A percentile compares a stretch with the other conserved stretches of the same genome.
Evolutionary conservation across 2,113 vertebrate species (phyloP).

Genomic region (Egretta garzetta): DNA sequence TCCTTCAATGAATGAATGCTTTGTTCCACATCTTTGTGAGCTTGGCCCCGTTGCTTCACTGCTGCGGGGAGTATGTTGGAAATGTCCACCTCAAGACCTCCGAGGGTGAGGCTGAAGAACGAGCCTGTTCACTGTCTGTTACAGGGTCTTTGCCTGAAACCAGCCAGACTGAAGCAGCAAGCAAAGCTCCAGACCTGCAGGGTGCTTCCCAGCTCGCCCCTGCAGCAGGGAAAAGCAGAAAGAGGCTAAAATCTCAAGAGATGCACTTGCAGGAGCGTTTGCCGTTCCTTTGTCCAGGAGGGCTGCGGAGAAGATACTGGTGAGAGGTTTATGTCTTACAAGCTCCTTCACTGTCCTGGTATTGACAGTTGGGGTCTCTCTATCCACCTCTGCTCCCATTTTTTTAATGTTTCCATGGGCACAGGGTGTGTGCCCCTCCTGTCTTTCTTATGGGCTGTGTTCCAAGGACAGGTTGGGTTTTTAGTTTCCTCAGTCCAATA

Average conservation of each 20-base stretch:
- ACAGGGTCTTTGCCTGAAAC: slow-evolving; percentile 51
- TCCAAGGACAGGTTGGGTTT: neutral
- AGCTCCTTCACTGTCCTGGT: neutral
- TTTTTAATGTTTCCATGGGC: neutral
- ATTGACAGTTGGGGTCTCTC: neutral
- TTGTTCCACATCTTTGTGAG: neutral
- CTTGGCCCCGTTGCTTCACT: neutral
- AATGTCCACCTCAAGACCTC: neutral
- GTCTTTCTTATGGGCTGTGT: neutral
- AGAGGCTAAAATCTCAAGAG: slow-evolving; percentile 55
- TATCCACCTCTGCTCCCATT: neutral
- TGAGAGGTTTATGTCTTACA: neutral
- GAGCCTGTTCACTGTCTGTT: neutral
- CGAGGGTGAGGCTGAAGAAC: neutral
- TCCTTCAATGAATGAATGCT: neutral
- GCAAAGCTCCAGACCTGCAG: neutral
- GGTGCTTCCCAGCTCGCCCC: neutral
- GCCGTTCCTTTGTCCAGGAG: neutral
- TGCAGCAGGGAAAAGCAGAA: slow-evolving; percentile 38
- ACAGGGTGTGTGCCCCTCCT: neutral
- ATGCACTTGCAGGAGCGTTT: neutral
- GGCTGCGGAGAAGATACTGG: slow-evolving; percentile 27
- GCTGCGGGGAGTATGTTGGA: neutral
- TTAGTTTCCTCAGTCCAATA: neutral
- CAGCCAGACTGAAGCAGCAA: neutral